phyloP scores from a whole-genome alignment of 2,797 vertebrate genomes.

The Oophaga sylvatica region DNA sequence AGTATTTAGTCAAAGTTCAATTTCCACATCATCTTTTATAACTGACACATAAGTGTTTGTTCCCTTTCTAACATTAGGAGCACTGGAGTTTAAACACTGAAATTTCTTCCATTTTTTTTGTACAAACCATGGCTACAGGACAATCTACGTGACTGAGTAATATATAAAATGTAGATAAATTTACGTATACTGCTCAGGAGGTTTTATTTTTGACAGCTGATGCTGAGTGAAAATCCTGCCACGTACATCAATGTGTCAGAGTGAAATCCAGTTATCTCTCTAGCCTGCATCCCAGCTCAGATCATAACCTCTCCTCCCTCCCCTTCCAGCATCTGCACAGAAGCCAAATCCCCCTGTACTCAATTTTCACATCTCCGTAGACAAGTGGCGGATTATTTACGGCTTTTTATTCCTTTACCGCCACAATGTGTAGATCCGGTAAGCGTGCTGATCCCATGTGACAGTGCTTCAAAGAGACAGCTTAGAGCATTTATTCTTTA shows the following conservation, averaged over 20 bases:
- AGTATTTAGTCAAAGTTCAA: background rate
- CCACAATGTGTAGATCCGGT: constrained; percentile 59
- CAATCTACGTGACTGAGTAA: constrained; percentile 1
- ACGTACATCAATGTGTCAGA: constrained; percentile 52
- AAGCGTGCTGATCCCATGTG: constrained; percentile 60
- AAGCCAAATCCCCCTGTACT: constrained; percentile 61
- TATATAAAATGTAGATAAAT: background rate
- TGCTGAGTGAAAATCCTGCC: constrained; percentile 45
- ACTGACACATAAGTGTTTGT: no score
- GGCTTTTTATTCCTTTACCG: constrained; percentile 60
- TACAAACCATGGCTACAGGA: background rate
- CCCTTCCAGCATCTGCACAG: constrained; percentile 56
- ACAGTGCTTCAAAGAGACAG: constrained; percentile 59
- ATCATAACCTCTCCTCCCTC: constrained; percentile 58
- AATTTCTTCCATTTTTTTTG: background rate
- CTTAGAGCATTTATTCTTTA: constrained; percentile 58
- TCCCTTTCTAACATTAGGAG: background rate
- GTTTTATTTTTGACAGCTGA: constrained; percentile 18
- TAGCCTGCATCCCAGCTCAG: constrained; percentile 56
- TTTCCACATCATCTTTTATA: background rate
- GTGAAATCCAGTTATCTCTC: constrained; percentile 57
- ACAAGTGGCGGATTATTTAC: constrained; percentile 62
- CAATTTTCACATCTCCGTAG: constrained; percentile 61
- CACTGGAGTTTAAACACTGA: background rate
- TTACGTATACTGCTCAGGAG: background rate